Percentiles rank a stretch among this genome's conserved stretches.
phyloP scores from a whole-genome alignment of 2,797 vertebrate species.

The Lateolabrax maculatus region DNA sequence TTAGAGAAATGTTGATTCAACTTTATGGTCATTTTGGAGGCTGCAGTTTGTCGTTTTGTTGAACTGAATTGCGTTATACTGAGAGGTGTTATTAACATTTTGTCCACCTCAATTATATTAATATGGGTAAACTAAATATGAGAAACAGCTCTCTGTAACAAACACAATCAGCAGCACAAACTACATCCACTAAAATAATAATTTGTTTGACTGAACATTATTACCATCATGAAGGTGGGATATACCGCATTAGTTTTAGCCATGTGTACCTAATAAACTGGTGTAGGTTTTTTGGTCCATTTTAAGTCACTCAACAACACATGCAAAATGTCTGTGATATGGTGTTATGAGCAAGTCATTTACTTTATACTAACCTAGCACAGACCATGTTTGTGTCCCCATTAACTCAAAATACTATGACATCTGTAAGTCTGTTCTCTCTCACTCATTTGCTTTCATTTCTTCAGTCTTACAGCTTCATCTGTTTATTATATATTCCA shows the following conservation, averaged over 20 bases:
- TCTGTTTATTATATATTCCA: constrained; percentile 55
- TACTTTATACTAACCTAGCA: not conserved
- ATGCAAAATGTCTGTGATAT: not conserved
- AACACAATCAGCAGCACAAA: not conserved
- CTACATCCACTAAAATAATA: constrained; percentile 1
- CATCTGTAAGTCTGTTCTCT: constrained; percentile 36
- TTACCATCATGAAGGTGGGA: not conserved
- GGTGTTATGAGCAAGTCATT: not conserved
- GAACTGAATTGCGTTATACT: not conserved
- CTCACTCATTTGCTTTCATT: constrained; percentile 28
- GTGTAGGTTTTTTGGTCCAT: not conserved
- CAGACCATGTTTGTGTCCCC: constrained; percentile 9
- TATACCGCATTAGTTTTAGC: not conserved
- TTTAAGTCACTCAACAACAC: not conserved
- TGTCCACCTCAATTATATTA: not conserved
- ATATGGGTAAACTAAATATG: not conserved
- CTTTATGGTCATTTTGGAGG: not conserved
- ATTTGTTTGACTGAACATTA: not conserved
- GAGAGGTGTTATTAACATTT: constrained; percentile 1
- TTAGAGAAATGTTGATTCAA: not conserved
- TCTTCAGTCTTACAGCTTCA: constrained; percentile 26
- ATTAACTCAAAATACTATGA: constrained; percentile 30
- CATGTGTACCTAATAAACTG: not conserved
- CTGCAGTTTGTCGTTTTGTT: not conserved
- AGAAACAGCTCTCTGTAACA: not conserved